Evolutionary conservation across 2,113 vertebrate genomes (phyloP).

Genomic region (Oostethus manadensis): DNA sequence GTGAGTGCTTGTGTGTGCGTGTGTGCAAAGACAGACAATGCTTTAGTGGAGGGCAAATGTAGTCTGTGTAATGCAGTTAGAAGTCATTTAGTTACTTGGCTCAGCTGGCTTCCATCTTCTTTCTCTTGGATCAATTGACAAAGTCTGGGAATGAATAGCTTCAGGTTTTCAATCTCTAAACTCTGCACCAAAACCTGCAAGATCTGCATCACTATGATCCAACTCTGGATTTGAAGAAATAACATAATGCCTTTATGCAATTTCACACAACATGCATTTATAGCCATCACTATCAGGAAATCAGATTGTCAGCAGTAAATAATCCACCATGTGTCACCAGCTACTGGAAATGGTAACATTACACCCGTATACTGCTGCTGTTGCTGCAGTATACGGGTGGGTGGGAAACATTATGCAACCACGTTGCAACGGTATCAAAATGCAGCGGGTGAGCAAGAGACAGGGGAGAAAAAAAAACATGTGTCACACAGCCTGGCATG

Average conservation of each 20-base stretch:
- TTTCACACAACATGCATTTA: not conserved
- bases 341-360: not conserved
- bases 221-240: not conserved
- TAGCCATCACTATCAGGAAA: not conserved
- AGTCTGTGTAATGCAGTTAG: constrained; percentile 36
- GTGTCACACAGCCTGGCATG: not conserved
- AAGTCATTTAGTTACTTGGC: constrained; percentile 50
- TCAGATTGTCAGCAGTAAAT: not conserved
- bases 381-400: not conserved
- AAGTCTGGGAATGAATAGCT: not conserved
- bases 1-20: constrained; percentile 29
- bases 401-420: not conserved
- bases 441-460: constrained; percentile 7
- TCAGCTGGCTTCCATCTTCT: constrained; percentile 53
- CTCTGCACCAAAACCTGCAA: not conserved
- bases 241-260: not conserved
- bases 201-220: not conserved
- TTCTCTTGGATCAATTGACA: constrained; percentile 61
- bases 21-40: constrained; percentile 27
- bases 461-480: not conserved
- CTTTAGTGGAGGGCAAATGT: constrained; percentile 38
- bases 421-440: constrained; percentile 7
- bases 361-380: constrained; percentile 3
- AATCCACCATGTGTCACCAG: not conserved
- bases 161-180: constrained; percentile 33